Conservation (phyloP, 2,888 invertebrate species). For the Lampropteryx suffumata region DNA sequence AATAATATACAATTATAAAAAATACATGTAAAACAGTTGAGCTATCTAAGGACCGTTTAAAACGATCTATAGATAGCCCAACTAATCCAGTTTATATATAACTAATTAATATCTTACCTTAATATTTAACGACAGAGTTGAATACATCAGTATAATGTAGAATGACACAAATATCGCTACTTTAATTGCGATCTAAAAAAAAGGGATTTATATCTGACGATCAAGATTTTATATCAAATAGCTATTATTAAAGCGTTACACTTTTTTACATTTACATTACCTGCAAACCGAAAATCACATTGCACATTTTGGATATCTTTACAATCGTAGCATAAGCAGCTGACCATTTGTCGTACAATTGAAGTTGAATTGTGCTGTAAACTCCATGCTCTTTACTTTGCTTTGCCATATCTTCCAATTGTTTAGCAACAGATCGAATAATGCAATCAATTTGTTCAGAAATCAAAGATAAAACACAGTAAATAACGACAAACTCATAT, state of each 20-base stretch:
- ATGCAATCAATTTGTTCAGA: conserved; percentile 10
- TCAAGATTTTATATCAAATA: too few relatives aligned
- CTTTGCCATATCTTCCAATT: background rate
- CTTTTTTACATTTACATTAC: conserved; percentile 19
- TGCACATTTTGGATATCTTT: conserved; percentile 37
- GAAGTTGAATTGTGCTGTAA: background rate
- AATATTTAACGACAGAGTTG: conserved; percentile 25
- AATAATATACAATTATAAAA: too few relatives aligned
- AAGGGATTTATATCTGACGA: background rate
- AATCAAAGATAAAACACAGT: conserved; percentile 2
- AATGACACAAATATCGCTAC: conserved; percentile 35
- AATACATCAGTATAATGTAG: conserved; percentile 40
- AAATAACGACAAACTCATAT: background rate
- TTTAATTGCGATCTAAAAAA: conserved; percentile 45
- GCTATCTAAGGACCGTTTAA: too few relatives aligned
- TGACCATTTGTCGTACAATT: conserved; percentile 38
- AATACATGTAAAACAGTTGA: too few relatives aligned
- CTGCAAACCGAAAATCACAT: conserved; percentile 43
- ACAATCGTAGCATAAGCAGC: conserved; percentile 39
- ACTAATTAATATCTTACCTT: conserved; percentile 35
- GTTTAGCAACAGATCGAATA: conserved; percentile 3
- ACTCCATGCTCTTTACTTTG: background rate
- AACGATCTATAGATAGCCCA: too few relatives aligned
- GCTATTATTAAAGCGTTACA: too few relatives aligned
- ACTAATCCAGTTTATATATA: too few relatives aligned